Evolutionary conservation across 2,888 invertebrate genomes (phyloP).

Genomic region (Trissonchulus sp.): DNA sequence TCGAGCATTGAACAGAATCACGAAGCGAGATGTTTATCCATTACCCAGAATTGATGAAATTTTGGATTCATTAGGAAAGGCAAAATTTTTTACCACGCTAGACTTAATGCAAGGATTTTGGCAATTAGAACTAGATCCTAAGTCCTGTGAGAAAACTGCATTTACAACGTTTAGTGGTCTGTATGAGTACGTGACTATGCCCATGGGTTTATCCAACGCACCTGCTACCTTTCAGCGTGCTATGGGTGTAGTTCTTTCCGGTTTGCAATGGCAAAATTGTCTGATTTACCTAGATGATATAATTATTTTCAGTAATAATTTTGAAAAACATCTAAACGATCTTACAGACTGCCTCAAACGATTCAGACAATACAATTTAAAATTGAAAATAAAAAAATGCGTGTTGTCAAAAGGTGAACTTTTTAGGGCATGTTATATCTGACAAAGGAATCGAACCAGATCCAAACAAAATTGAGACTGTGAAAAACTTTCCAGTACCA

Average conservation of each 20-base stretch:
- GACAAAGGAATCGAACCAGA: background rate
- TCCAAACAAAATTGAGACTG: background rate
- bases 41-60: background rate
- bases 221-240: conserved; percentile 36
- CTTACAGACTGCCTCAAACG: background rate
- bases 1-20: background rate
- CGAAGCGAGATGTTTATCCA: conserved; percentile 11
- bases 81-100: conserved; percentile 27
- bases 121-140: conserved; percentile 29
- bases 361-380: background rate
- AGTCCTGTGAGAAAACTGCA: conserved; percentile 33
- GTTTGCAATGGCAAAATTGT: background rate
- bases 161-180: conserved; percentile 33
- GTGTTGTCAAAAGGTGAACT: background rate
- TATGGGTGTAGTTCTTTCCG: conserved; percentile 17
- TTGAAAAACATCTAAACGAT: background rate
- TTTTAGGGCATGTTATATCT: conserved; percentile 9
- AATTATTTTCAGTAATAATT: conserved; percentile 3
- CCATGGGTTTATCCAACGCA: conserved; percentile 35
- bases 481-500: background rate
- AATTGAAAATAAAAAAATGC: conserved; percentile 4
- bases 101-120: conserved; percentile 31
- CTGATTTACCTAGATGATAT: conserved; percentile 23
- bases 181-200: conserved; percentile 36
- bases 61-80: conserved; percentile 3